Evolutionary conservation across 2,888 invertebrate species (phyloP).

Genomic region (Melinaea menophilus): DNA sequence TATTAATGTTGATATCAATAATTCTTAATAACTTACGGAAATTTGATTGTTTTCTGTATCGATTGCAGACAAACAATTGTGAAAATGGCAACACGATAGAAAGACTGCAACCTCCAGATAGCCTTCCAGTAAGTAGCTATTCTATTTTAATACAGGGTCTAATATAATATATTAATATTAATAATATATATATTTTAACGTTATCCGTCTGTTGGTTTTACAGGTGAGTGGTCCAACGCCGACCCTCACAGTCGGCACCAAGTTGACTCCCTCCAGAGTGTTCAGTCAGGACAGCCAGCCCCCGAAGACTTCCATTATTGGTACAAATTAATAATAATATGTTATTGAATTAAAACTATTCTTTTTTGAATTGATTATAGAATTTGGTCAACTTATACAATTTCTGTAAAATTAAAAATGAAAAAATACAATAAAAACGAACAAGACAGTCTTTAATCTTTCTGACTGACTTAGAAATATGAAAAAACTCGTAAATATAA

Average conservation of each 20-base stretch:
- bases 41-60: slow-evolving; percentile 7
- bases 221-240: slow-evolving; percentile 54
- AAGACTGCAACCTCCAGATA: slow-evolving; percentile 42
- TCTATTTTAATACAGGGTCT: slow-evolving; percentile 11
- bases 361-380: too few relatives aligned
- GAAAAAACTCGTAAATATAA: too few relatives aligned
- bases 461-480: too few relatives aligned
- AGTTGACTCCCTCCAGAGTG: slow-evolving; percentile 43
- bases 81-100: slow-evolving; percentile 36
- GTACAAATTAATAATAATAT: slow-evolving; percentile 34
- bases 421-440: too few relatives aligned
- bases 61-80: slow-evolving; percentile 37
- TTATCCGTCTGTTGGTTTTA: slow-evolving; percentile 41
- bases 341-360: background rate
- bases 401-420: too few relatives aligned
- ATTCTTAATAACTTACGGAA: too few relatives aligned
- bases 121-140: slow-evolving; percentile 50
- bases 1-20: background rate
- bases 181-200: slow-evolving; percentile 11
- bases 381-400: too few relatives aligned
- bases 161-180: too few relatives aligned
- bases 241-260: slow-evolving; percentile 53
- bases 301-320: slow-evolving; percentile 56
- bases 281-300: slow-evolving; percentile 38
- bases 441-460: too few relatives aligned